Conservation (phyloP, 2,797 vertebrate species). For the Phyllotis vaccarum region DNA sequence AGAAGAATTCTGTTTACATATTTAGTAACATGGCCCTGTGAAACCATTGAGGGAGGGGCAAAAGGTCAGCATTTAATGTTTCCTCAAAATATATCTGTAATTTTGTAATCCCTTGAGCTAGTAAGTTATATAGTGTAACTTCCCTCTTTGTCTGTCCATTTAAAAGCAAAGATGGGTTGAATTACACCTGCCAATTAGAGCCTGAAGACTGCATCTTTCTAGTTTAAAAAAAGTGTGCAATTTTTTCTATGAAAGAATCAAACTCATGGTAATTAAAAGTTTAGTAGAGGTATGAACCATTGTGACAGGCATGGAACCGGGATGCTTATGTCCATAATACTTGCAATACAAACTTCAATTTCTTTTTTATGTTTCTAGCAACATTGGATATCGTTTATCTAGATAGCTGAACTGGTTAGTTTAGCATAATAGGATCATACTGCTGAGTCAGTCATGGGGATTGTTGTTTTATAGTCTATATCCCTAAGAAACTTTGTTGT, state of each 20-base stretch:
- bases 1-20: not conserved
- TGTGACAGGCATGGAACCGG: not conserved
- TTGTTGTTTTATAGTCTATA: not conserved
- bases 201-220: not conserved
- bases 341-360: not conserved
- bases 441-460: not conserved
- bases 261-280: not conserved
- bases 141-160: not conserved
- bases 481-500: not conserved
- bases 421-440: not conserved
- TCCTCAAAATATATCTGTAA: not conserved
- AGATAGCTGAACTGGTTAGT: not conserved
- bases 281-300: not conserved
- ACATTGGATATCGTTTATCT: not conserved
- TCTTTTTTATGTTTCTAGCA: not conserved
- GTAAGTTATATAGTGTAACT: not conserved
- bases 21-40: not conserved
- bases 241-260: not conserved
- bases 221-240: not conserved
- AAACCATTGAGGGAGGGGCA: not conserved
- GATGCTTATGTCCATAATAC: not conserved
- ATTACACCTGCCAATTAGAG: fast-evolving
- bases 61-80: not conserved
- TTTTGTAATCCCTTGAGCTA: not conserved
- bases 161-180: not conserved